Base-by-base conservation (phyloP, 2,113 vertebrate species). In the Nipponia nippon region DNA sequence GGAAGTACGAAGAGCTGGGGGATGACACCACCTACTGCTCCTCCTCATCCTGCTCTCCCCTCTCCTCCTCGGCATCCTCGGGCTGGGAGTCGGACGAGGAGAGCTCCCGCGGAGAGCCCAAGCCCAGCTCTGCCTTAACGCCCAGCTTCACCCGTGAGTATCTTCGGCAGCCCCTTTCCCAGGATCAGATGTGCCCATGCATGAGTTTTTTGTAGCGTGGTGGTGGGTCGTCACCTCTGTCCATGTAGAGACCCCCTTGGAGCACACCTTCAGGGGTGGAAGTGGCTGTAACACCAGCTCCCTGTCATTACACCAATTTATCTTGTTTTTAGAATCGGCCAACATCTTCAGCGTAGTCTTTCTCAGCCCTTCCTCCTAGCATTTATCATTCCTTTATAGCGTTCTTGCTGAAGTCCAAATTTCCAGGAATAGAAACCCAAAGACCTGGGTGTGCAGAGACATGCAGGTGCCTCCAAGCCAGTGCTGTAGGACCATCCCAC, bases 1-100 rank as follows among this genome's bases (percentile, higher is more conserved):
- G 99, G 98, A 99, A 99, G 97, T 99, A 99, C 29, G 98, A 99
- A 97, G 99, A 99, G 98, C 97, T 99, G 98, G 99, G 99, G 69
- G 99, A 98, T 95, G 99, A 99, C 96, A 98, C 97, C 20, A 98
- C 98, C 86, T 99, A 98, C 98, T 99, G 98, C 89, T 99, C 99
- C 19, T 98, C 98, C 2, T 98, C 98, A 63, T 99, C 99, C 63
- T 99, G 99, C 82, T 99, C 99, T 65, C 98, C 99, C 27, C 99
- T 98, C 25, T 98, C 98, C 85, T 98, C 98, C 58, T 99, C 99
- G 0, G 98, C 98, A 38, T 99, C 99, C 17, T 98, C 97, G 0
- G 98, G 98, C 90, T 99, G 99, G 99, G 99, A 99, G 91, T 99
- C 98, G 0, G 99, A 99, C 0, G 99, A 99, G 59, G 99, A 99